These are phyloP conservation scores for Dolichomitus sp. DNA, from an alignment of 2,888 invertebrate genomes.

Conservation along the genomic window DNA sequence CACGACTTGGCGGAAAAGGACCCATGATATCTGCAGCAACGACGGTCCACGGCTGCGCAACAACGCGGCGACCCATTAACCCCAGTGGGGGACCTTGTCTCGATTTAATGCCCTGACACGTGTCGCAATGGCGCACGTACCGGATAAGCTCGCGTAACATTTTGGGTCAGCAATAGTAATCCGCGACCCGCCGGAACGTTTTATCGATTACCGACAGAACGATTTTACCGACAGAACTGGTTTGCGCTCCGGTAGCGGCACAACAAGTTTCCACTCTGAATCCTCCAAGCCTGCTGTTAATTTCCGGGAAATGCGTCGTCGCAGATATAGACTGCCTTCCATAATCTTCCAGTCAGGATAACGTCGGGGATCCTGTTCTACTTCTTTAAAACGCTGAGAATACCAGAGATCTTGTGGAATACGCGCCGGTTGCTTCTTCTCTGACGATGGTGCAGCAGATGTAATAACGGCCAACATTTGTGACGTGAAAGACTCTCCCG, in stretches of 20 bases:
- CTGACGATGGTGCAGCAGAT: neutral
- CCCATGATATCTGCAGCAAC: too few relatives aligned
- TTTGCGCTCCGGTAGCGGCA: constrained; percentile 49
- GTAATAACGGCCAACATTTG: neutral
- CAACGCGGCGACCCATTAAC: constrained; percentile 54
- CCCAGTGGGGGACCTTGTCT: constrained; percentile 48
- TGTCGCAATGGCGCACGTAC: constrained; percentile 67
- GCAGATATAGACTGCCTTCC: neutral
- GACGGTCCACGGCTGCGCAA: constrained; percentile 59
- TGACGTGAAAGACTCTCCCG: too few relatives aligned
- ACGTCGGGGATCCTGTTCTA: constrained; percentile 14
- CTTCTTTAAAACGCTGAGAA: constrained; percentile 28
- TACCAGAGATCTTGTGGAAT: constrained; percentile 49
- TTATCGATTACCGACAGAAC: constrained; percentile 68
- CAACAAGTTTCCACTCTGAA: constrained; percentile 65
- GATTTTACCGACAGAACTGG: constrained; percentile 45
- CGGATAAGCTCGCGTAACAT: constrained; percentile 53
- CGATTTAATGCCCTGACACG: constrained; percentile 67
- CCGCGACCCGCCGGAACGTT: constrained; percentile 40
- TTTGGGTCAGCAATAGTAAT: constrained; percentile 68
- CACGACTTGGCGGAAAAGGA: constrained; percentile 55
- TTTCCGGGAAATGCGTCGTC: neutral
- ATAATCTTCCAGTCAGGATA: constrained; percentile 50
- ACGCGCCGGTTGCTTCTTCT: too few relatives aligned
- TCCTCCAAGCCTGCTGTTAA: neutral